Base-by-base conservation (phyloP, 2,888 invertebrate genomes). In the Terebella lapidaria region DNA sequence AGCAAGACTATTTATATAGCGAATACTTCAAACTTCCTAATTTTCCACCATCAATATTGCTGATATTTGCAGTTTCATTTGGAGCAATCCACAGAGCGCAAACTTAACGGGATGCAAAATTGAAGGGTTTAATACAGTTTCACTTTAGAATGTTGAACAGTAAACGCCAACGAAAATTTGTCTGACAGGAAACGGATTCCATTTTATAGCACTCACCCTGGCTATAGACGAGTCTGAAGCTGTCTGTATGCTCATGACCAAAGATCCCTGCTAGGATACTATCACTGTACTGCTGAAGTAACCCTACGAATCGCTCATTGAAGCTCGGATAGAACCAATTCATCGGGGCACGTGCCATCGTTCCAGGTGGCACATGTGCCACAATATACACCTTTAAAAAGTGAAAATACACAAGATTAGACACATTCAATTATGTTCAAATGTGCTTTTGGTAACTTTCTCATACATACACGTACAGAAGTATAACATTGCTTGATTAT, bases 381-480 rank as follows among this genome's bases (percentile, higher is more conserved):
- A 92, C 90, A 67, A 94, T 87, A 79, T 92, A 92, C 29, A 91
- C 92, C 92, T 93, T 61, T 5, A 10, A 10, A 10, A 49, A 5
- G 5, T 5, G 18, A n/a, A 49, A 10, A 22, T 22, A 35, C 35
- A 35, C 35, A 35, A 35, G 18, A n/a, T n/a, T n/a, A n/a, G n/a
- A n/a, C n/a, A n/a, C n/a, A n/a, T n/a, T n/a, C n/a, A n/a, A n/a
- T n/a, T 35, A 15, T 35, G 42, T 35, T 35, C 42, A 35, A 10
- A 35, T 35, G n/a, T 35, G n/a, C 42, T 35, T 10, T 35, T 35
- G 42, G 42, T 35, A 35, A n/a, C n/a, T n/a, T n/a, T n/a, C n/a
- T 42, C 18, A 18, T 42, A 42, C 15, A 15, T 42, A 42, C 18
- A 18, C 42, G 42, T 15, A 42, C 18, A 18, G 42, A 15, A 42